Conservation (phyloP, 1,140 invertebrate genomes). For the Drosophila littoralis region DNA sequence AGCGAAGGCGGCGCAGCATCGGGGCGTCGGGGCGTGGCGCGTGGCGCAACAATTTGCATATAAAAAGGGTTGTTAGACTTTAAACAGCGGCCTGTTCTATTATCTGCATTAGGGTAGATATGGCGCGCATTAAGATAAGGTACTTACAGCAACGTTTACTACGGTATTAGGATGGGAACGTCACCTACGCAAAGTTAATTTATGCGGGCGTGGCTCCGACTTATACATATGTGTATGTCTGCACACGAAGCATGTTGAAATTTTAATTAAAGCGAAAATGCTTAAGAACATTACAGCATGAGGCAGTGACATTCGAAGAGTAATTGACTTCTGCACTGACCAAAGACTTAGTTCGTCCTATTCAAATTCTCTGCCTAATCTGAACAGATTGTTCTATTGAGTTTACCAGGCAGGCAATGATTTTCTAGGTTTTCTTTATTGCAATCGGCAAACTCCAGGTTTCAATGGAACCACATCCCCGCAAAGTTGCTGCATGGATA, state of each 20-base stretch:
- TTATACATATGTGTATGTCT: slow-evolving; percentile 2
- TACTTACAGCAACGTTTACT: slow-evolving; percentile 76
- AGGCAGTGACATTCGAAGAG: slow-evolving; percentile 51
- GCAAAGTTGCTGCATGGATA: too few species aligned
- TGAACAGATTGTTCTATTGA: neutral
- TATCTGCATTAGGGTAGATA: slow-evolving; percentile 81
- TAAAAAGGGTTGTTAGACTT: slow-evolving; percentile 83
- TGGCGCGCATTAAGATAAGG: slow-evolving; percentile 79
- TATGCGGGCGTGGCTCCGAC: slow-evolving; percentile 66
- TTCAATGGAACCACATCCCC: too few species aligned
- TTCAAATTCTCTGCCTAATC: slow-evolving; percentile 34
- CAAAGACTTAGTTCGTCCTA: slow-evolving; percentile 60
- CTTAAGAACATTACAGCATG: slow-evolving; percentile 37
- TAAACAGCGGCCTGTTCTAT: slow-evolving; percentile 79
- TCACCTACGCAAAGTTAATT: slow-evolving; percentile 72
- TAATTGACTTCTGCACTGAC: slow-evolving; percentile 58
- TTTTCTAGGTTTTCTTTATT: too few species aligned
- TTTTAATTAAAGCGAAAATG: slow-evolving; percentile 79
- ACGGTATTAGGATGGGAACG: slow-evolving; percentile 22
- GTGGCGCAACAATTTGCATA: slow-evolving; percentile 80
- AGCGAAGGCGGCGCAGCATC: slow-evolving; percentile 26
- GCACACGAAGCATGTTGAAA: slow-evolving; percentile 58
- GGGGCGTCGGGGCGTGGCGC: slow-evolving; percentile 63
- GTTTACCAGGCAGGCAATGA: too few species aligned
- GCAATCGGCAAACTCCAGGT: too few species aligned